A percentile compares a stretch with the other conserved stretches of the same genome.
These are phyloP conservation scores for Drosophila tani DNA, from an alignment of 1,140 invertebrate species.

Conservation along the genomic window DNA sequence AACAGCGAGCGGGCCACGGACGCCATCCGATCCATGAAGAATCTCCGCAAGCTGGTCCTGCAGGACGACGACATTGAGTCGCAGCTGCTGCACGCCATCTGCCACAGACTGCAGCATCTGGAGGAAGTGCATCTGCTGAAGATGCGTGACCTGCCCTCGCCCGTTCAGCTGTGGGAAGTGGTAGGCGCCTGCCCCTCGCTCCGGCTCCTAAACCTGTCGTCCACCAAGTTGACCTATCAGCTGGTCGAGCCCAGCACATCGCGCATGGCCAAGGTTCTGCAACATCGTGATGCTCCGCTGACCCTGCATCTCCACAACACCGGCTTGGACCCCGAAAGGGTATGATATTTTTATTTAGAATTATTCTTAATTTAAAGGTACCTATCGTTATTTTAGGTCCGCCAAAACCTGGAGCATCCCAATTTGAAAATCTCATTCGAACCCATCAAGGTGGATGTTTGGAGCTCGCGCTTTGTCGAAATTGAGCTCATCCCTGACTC, in stretches of 20 bases:
- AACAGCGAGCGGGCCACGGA: conserved; percentile 26
- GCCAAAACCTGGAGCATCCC: conserved; percentile 15
- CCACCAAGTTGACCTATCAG: conserved; percentile 10
- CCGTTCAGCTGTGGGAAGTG: conserved; percentile 45
- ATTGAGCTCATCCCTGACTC: conserved; percentile 30
- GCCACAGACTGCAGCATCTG: conserved; percentile 24
- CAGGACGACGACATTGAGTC: conserved; percentile 62
- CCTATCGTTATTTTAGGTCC: conserved; percentile 6
- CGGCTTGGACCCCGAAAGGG: background rate
- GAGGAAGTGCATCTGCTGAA: conserved; percentile 57
- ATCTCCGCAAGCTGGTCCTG: conserved; percentile 48
- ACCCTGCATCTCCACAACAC: conserved; percentile 39
- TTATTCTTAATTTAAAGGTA: background rate
- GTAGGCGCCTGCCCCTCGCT: conserved; percentile 16
- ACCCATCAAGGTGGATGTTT: conserved; percentile 31
- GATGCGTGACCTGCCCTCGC: conserved; percentile 50
- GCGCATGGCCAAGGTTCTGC: conserved; percentile 4
- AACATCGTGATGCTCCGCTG: conserved; percentile 9
- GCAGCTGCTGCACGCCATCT: conserved; percentile 27
- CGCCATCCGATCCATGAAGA: conserved; percentile 28
- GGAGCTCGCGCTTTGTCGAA: conserved; percentile 59
- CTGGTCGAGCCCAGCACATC: conserved; percentile 3
- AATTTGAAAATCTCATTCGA: conserved; percentile 49
- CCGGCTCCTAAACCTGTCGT: conserved; percentile 44
- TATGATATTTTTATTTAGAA: background rate